Base-by-base conservation (phyloP, 92 coral and sea anemone genomes). In the Epizoanthus fatuus region DNA sequence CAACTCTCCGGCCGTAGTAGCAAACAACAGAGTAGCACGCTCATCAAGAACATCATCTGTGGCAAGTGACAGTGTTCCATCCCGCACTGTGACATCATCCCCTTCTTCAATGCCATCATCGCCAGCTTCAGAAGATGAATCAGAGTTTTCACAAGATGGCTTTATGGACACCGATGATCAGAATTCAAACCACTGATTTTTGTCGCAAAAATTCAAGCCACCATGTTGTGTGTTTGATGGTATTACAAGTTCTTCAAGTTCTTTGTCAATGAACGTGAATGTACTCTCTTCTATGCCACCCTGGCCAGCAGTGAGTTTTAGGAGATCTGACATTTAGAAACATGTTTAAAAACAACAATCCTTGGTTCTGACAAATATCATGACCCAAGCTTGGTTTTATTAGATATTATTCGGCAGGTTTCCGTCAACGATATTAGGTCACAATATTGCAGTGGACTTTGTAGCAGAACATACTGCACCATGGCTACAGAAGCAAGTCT, bases 91-190 rank as follows among this genome's bases (percentile, higher is more conserved):
- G 79, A 88, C 92, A 40, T 86, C 92, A 69, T 95, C 99, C 5
- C 98, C 98, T 17, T 91, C 89, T 47, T 97, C 99, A 17, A 95
- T 94, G 69, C 99, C 99, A 3, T 95, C 99, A 9, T 97, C 99
- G 6, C 99, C 99, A 37, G 96, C 98, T 35, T 89, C 92, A 0
- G 98, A 95, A 35, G 91, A 89, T n/a, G 93, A 90, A 35, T 97
- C 98, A 10, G 99, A 95, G 55, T 85, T 92, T 25, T 95, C 98
- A 44, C 95, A 94, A 65, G 99, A 97, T 88, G 99, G 95, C 16
- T 93, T 95, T 81, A 91, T 90, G 81, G 98, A 97, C 68, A 93
- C 92, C 5, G 98, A 93, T 29, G 96, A 93, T 12, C 91, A 86
- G 13, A 92, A 95, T 75, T 90, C 96, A 4, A 92, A 91, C 81